Evolutionary conservation across 2,888 invertebrate species (phyloP).

Genomic region (Calephelis perditalis): DNA sequence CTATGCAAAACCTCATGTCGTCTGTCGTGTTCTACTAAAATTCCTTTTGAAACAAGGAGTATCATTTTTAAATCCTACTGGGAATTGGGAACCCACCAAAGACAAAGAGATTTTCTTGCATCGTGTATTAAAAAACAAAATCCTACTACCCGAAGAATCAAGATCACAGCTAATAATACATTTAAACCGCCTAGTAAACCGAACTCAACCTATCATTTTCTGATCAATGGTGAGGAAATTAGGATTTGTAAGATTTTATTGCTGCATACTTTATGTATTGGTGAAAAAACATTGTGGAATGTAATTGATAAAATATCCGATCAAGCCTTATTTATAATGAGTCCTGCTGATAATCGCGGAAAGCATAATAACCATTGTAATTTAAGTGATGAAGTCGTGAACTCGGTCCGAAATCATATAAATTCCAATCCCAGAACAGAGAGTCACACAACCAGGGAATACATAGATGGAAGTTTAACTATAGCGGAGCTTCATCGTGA

Average conservation of each 20-base stretch:
- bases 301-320: constrained; percentile 15
- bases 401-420: constrained; percentile 12
- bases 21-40: constrained; percentile 12
- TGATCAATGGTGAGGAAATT: constrained; percentile 9
- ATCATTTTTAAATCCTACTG: constrained; percentile 12
- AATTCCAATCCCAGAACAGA: constrained; percentile 13
- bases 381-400: constrained; percentile 1
- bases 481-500: constrained; percentile 14
- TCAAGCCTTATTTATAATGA: constrained; percentile 11
- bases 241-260: constrained; percentile 13
- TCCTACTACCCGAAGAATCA: constrained; percentile 9
- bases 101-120: constrained; percentile 13
- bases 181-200: constrained; percentile 1
- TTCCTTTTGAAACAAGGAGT: constrained; percentile 10
- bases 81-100: constrained; percentile 8
- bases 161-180: constrained; percentile 4
- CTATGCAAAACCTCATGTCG: constrained; percentile 3
- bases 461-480: constrained; percentile 6
- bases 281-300: constrained; percentile 3
- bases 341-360: constrained; percentile 7
- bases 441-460: constrained; percentile 9
- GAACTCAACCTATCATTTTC: constrained; percentile 12
- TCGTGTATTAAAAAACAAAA: constrained; percentile 8
- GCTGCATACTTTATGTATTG: constrained; percentile 10
- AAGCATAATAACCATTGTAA: constrained; percentile 10